Conservation (phyloP, 2,888 invertebrate species). For the Apamea anceps region DNA sequence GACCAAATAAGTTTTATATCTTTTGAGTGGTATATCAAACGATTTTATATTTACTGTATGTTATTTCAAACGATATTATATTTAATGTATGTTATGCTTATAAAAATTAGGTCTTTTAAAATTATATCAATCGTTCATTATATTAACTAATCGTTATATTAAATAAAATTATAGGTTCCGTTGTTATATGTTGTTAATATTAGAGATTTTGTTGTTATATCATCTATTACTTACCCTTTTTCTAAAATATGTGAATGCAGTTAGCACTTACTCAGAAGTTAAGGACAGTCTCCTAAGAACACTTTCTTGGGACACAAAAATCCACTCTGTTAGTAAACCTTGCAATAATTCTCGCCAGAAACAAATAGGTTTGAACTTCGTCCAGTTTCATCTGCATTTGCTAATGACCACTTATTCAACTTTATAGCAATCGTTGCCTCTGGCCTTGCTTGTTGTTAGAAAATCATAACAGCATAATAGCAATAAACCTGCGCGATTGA, state of each 20-base stretch:
- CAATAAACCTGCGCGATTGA: conserved; percentile 41
- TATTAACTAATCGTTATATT: too few species aligned
- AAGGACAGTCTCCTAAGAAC: not conserved
- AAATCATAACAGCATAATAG: conserved; percentile 42
- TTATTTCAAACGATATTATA: too few species aligned
- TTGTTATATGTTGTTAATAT: too few species aligned
- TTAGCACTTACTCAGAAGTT: not conserved
- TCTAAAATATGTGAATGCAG: not conserved
- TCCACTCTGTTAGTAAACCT: not conserved
- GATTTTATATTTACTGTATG: too few species aligned
- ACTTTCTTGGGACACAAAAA: not conserved
- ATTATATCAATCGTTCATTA: too few species aligned
- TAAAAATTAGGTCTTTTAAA: too few species aligned
- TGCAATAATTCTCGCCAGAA: not conserved
- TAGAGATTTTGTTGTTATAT: too few species aligned
- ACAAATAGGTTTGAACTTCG: not conserved
- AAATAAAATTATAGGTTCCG: too few species aligned
- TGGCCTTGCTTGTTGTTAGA: conserved; percentile 44
- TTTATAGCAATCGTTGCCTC: conserved; percentile 29
- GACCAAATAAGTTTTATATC: too few species aligned
- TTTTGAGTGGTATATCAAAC: too few species aligned
- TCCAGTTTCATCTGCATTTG: conserved; percentile 13
- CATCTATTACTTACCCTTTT: too few species aligned
- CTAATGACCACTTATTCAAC: conserved; percentile 16
- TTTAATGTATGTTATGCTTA: too few species aligned